Evolutionary conservation across 2,888 invertebrate genomes (phyloP), one percentile per base, ranked within the genome.

Genomic region (Lordiphosa fenestrarum): DNA sequence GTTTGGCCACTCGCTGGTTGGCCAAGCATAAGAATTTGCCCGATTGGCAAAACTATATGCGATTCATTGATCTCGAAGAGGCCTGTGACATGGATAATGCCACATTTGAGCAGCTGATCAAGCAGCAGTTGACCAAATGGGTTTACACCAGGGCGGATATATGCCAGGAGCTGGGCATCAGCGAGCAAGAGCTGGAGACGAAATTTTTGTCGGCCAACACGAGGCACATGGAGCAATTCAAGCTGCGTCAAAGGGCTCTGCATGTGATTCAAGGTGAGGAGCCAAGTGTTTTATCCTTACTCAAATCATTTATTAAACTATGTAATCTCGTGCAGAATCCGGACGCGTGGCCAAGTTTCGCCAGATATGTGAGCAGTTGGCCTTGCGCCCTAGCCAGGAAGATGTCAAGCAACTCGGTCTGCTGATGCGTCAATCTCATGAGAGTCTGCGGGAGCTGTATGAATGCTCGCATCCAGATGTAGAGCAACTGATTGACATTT

Each of bases 401-500:
- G 38, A 73, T 74, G 72, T 78, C 80, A 21, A 86, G 6, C 89
- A 90, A 41, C 90, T 98, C 46, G 98, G 98, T 1, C 88, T 91
- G 61, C 91, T 99, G 48, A 98, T 99, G 97, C 92, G 93, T 44
- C 92, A 93, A 53, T 98, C 98, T 82, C 99, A 99, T 87, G 90
- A 91, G 36, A 98, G 98, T 85, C 92, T 98, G 50, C 91, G 93
- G 56, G 92, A 93, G 62, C 90, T 95, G 3, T 99, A 98, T 89
- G 96, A 99, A 88, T 99, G 99, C 89, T 98, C 98, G 55, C 97
- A 98, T 90, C 92, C 93, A 1, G 93, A 94, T 81, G 91, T 99
- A 70, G 98, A 99, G 88, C 90, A 91, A 55, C 91, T 99, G 19
- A 96, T 98, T 15, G 91, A 93, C 30, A 89, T 94, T 84, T 95